Evolutionary conservation across 2,113 vertebrate species (phyloP), one percentile per base, ranked within the genome.

Genomic region (Varanus salvator): DNA sequence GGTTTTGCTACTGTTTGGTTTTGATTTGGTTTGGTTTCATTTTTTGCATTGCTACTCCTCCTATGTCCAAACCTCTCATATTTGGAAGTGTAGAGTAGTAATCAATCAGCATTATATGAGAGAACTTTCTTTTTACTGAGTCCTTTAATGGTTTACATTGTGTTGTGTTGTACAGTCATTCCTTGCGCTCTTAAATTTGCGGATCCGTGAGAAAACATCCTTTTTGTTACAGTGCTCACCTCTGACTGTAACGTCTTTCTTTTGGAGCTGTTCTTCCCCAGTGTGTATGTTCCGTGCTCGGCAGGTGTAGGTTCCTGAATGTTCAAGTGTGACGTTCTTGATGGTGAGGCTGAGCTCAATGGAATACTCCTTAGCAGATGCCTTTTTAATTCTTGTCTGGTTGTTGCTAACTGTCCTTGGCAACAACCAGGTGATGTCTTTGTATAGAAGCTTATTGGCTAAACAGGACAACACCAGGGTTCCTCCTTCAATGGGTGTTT

Each of bases 371-470:
- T 95, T 98, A 0, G 93, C 91, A 74, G 93, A 66, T 52, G 97
- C 96, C 88, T 86, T 95, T 86, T 92, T 96, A 1, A 94, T 95
- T 93, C 96, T 97, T 8, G 95, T 98, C 89, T 93, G 95, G 90
- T 97, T 98, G 76, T 95, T 96, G 76, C 95, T 96, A 54, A 93
- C 93, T 66, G 95, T 97, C 93, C 96, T 97, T 0, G 97, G 96
- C 90, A 97, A 95, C 91, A 97, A 96, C 98, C 99, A 99, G 64
- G 97, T 96, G 92, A 99, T 84, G 69, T 97, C 96, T 80, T 95
- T 97, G 97, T 98, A 99, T 68, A 99, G 95, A 97, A 98, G 98
- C 93, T 98, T 99, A 96, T 97, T 99, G 90, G 98, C 98, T 0
- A 94, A 96, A 95, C 99, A 99, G 89, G 98, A 98, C 94, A 99